These are phyloP conservation scores for Apis florea DNA, from an alignment of 1,140 invertebrate species.

Conservation along the genomic window DNA sequence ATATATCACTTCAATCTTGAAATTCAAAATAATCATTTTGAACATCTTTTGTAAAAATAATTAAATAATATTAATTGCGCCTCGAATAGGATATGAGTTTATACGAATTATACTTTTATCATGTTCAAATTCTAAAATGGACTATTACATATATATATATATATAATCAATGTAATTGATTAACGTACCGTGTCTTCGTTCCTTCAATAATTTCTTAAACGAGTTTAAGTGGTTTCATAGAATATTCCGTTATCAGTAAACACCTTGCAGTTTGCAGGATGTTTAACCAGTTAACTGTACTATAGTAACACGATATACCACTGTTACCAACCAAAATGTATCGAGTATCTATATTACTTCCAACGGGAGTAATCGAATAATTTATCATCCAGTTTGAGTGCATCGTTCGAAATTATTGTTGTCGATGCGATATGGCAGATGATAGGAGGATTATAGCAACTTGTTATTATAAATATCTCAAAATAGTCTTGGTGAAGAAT, in stretches of 20 bases:
- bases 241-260: conserved; percentile 14
- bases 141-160: no score
- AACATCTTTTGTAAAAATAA: no score
- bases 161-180: conserved; percentile 4
- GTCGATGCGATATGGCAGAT: not conserved
- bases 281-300: conserved; percentile 29
- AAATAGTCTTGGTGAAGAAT: no score
- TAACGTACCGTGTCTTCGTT: conserved; percentile 28
- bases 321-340: not conserved
- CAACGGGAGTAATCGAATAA: not conserved
- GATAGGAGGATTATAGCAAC: no score
- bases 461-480: no score
- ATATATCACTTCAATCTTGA: no score
- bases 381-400: not conserved
- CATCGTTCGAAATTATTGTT: not conserved
- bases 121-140: no score
- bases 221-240: conserved; percentile 6
- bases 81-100: no score
- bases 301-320: not conserved
- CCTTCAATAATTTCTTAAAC: conserved; percentile 8
- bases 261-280: conserved; percentile 1
- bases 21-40: no score
- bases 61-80: no score
- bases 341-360: not conserved
- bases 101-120: no score